These are phyloP conservation scores for Doris montereyensis DNA, from an alignment of 2,888 invertebrate species.

Conservation along the genomic window DNA sequence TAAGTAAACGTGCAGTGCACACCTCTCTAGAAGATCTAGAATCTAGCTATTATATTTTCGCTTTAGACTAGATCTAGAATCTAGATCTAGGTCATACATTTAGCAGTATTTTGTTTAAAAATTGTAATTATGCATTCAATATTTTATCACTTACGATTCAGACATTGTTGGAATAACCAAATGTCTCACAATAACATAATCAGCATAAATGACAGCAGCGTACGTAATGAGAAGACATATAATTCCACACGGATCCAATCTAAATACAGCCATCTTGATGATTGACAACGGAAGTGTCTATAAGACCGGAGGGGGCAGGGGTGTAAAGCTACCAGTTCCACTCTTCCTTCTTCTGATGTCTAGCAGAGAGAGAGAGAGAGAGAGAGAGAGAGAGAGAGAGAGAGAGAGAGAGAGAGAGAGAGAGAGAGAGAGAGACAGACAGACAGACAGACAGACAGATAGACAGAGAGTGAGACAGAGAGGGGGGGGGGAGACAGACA, in stretches of 20 bases:
- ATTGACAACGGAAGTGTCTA: too few species aligned
- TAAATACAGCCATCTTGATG: slow-evolving; percentile 45
- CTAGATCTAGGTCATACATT: too few species aligned
- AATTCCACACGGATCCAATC: slow-evolving; percentile 46
- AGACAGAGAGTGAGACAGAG: slow-evolving; percentile 30
- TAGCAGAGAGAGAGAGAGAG: slow-evolving; percentile 2
- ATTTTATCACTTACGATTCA: slow-evolving; percentile 42
- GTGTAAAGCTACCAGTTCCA: too few species aligned
- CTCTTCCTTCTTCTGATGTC: background rate
- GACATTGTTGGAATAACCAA: slow-evolving; percentile 37
- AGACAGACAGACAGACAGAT: background rate
- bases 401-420: too few species aligned
- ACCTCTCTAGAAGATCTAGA: too few species aligned
- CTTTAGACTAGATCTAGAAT: too few species aligned
- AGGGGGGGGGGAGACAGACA: too few species aligned
- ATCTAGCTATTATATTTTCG: too few species aligned
- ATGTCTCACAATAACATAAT: slow-evolving; percentile 45
- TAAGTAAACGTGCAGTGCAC: too few species aligned
- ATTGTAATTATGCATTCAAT: too few species aligned
- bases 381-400: slow-evolving; percentile 2
- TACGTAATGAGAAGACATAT: slow-evolving; percentile 45
- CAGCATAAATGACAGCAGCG: slow-evolving; percentile 43
- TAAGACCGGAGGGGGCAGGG: too few species aligned
- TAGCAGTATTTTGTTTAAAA: too few species aligned
- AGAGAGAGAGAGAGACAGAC: slow-evolving; percentile 16